Conservation (phyloP, 2,888 invertebrate species). For the Norana najaformis region DNA sequence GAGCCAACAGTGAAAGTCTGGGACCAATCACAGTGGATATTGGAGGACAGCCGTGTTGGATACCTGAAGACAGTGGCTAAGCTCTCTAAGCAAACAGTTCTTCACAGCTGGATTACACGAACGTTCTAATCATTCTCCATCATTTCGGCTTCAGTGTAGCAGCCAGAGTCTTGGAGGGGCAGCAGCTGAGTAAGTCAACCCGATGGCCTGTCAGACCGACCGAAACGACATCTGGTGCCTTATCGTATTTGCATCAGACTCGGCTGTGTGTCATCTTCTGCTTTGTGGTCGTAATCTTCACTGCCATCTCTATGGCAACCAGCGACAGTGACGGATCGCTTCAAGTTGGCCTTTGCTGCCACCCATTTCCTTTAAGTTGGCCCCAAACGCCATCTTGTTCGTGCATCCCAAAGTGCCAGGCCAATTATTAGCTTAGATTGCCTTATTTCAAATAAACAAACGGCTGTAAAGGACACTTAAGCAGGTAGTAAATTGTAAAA, state of each 20-base stretch:
- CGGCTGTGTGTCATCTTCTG: slow-evolving; percentile 13
- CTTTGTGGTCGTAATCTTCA: background rate
- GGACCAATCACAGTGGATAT: background rate
- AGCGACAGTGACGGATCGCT: background rate
- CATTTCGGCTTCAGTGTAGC: slow-evolving; percentile 5
- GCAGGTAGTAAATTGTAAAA: background rate
- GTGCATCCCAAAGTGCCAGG: background rate
- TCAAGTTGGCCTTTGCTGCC: background rate
- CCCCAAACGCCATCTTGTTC: background rate
- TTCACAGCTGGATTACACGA: slow-evolving; percentile 13
- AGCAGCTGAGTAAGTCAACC: background rate
- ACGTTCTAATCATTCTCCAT: slow-evolving; percentile 13
- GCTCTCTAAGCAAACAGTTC: slow-evolving; percentile 1
- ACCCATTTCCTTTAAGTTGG: slow-evolving; percentile 13
- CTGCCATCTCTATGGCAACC: background rate
- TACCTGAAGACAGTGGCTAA: background rate
- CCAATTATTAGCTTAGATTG: background rate
- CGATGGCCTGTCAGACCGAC: slow-evolving; percentile 13
- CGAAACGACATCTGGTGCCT: slow-evolving; percentile 13
- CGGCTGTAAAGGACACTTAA: background rate
- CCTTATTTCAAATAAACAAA: background rate
- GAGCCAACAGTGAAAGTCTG: background rate
- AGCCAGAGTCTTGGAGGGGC: background rate
- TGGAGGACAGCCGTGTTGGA: background rate
- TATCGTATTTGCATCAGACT: slow-evolving; percentile 13